Conservation (phyloP, 2,797 vertebrate genomes). For the Eremophila alpestris region DNA sequence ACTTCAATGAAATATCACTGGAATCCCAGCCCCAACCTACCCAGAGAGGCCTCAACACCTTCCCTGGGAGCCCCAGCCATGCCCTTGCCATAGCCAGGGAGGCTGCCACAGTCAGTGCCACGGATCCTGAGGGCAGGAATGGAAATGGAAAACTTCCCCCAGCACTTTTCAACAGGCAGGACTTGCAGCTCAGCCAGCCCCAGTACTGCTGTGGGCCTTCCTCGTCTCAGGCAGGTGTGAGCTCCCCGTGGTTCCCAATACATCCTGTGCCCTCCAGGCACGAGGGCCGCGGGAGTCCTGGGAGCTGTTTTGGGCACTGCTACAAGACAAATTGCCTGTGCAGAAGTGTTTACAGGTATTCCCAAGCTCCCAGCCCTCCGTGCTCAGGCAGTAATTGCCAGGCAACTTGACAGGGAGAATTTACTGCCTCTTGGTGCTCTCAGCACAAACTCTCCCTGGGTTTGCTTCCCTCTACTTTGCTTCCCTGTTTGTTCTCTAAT, state of each 20-base stretch:
- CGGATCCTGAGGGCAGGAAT: accelerated
- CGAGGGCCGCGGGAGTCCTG: neutral
- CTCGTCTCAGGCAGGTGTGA: neutral
- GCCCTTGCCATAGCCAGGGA: neutral
- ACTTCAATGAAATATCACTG: accelerated
- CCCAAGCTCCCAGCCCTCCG: neutral
- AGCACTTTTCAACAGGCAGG: accelerated
- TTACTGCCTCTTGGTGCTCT: neutral
- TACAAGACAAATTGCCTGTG: neutral
- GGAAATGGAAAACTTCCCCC: neutral
- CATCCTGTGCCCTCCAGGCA: neutral
- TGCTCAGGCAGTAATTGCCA: neutral
- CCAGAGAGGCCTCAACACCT: neutral
- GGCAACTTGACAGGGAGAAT: neutral
- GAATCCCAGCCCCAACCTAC: neutral
- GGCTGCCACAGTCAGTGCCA: neutral
- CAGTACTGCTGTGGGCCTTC: neutral
- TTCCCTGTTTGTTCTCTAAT: neutral
- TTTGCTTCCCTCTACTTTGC: neutral
- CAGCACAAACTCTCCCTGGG: neutral
- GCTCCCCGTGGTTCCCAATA: neutral
- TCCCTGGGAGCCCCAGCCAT: neutral
- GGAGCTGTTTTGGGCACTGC: neutral
- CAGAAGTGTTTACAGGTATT: neutral
- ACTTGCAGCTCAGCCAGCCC: neutral